Percentiles rank a stretch among this genome's conserved stretches.
phyloP scores from a whole-genome alignment of 2,888 invertebrate species.

The Hirudinaria manillensis region DNA sequence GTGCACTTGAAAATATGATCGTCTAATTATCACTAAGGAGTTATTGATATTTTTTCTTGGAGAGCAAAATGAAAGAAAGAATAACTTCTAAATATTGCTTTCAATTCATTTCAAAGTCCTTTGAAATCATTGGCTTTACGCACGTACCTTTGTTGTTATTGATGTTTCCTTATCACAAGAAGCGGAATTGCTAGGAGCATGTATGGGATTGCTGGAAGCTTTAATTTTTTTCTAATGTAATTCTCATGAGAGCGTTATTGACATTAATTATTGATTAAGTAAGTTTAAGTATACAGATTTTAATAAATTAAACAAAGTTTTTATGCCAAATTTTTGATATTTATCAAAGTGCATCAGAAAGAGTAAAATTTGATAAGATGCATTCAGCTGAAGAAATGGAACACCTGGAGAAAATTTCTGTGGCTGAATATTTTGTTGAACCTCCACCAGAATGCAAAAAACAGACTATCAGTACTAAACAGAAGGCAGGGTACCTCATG shows the following conservation, averaged over 20 bases:
- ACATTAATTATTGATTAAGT: not conserved
- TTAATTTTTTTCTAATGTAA: not conserved
- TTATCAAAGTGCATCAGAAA: not conserved
- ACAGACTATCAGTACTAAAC: not conserved
- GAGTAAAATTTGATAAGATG: not conserved
- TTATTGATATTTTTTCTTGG: too few relatives aligned
- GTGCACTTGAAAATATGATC: too few relatives aligned
- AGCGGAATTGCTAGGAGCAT: too few relatives aligned
- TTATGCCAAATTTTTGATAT: too few relatives aligned
- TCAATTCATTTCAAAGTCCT: too few relatives aligned
- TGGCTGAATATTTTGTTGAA: constrained; percentile 4
- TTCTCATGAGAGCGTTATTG: not conserved
- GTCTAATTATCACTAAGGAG: too few relatives aligned
- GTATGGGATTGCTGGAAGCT: too few relatives aligned
- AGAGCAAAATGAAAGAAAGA: too few relatives aligned
- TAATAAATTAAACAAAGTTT: not conserved
- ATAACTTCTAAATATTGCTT: too few relatives aligned
- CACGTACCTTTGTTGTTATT: too few relatives aligned
- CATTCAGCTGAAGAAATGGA: not conserved
- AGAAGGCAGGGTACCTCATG: not conserved
- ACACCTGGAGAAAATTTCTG: not conserved
- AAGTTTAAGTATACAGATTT: not conserved
- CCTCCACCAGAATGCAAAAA: not conserved
- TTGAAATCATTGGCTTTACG: too few relatives aligned
- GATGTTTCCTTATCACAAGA: too few relatives aligned